Evolutionary conservation across 1,140 invertebrate genomes (phyloP).

Genomic region (Drosophila kepulauana): DNA sequence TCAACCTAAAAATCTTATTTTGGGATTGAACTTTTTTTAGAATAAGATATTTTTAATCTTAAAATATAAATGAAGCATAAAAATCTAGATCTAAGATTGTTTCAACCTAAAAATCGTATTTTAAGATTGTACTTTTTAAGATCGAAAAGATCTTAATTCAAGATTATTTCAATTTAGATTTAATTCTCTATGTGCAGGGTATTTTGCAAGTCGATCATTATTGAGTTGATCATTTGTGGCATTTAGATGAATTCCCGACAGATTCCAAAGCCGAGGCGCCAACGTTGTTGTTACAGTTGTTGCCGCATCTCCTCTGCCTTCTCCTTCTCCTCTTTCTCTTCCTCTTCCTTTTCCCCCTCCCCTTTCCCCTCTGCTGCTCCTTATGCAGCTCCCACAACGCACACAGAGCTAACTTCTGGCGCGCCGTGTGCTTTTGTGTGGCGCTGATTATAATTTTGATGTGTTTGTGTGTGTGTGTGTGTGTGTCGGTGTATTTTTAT

Average conservation of each 20-base stretch:
- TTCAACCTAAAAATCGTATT: no score
- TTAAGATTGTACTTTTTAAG: no score
- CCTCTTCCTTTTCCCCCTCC: constrained; percentile 11
- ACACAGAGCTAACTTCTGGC: constrained; percentile 48
- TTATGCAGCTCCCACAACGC: constrained; percentile 2
- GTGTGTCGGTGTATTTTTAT: constrained; percentile 8
- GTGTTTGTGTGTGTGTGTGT: constrained; percentile 42
- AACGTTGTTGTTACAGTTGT: constrained; percentile 20
- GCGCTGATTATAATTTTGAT: constrained; percentile 79
- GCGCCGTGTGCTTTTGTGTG: constrained; percentile 78
- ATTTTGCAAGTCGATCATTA: neutral
- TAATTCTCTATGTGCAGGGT: neutral
- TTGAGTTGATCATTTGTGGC: constrained; percentile 15
- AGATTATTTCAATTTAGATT: no score
- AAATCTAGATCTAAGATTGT: no score
- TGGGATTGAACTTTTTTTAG: no score
- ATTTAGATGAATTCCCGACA: constrained; percentile 32
- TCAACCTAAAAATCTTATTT: no score
- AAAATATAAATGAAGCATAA: no score
- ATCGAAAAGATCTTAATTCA: no score
- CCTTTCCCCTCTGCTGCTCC: neutral
- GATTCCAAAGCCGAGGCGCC: constrained; percentile 33
- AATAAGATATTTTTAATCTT: no score
- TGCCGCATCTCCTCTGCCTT: neutral
- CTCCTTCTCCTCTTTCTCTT: neutral